Percentiles rank a stretch among this genome's conserved stretches.
Evolutionary conservation across 2,113 vertebrate genomes (phyloP).

Genomic region (Carettochelys insculpta): DNA sequence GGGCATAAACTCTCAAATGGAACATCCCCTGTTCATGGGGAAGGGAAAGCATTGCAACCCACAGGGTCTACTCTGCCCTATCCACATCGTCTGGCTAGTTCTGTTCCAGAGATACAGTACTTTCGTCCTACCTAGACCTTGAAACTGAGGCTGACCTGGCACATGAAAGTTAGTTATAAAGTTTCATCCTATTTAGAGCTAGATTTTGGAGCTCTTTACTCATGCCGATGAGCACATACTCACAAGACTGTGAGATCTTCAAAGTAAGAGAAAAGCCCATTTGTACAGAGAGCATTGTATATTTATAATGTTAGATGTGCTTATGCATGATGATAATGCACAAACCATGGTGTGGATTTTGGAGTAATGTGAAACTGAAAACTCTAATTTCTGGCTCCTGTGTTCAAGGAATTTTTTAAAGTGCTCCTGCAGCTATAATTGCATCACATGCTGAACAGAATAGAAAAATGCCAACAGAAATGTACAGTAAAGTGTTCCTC

Average conservation of each 20-base stretch:
- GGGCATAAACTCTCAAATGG: neutral
- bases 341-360: neutral
- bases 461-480: neutral
- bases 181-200: neutral
- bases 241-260: neutral
- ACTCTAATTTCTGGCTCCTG: neutral
- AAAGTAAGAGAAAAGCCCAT: neutral
- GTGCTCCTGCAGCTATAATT: constrained; percentile 6
- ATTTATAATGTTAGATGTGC: neutral
- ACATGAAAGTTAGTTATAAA: neutral
- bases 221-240: neutral
- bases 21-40: neutral
- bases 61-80: neutral
- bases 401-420: neutral
- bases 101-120: neutral
- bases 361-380: neutral
- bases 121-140: neutral
- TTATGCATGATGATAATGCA: neutral
- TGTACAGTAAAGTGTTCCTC: neutral
- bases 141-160: neutral
- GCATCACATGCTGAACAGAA: neutral
- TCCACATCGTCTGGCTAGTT: neutral
- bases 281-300: neutral
- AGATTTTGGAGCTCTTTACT: neutral
- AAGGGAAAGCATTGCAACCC: neutral